phyloP scores from a whole-genome alignment of 1,140 invertebrate species.

The Protaetia brevitarsis region DNA sequence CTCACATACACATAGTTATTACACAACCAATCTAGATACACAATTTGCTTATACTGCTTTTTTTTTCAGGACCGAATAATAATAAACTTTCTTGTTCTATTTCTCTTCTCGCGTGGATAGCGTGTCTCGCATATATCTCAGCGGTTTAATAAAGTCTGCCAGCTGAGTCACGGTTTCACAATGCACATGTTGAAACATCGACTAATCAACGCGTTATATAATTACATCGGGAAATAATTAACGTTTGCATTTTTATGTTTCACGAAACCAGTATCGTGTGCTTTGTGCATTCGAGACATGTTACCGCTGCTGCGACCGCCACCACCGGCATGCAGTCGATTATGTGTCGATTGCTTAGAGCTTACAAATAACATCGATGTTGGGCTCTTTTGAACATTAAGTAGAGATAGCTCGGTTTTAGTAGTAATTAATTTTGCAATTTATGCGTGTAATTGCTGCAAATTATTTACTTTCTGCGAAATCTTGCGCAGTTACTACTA shows the following conservation, averaged over 20 bases:
- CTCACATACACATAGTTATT: not conserved
- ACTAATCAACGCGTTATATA: slow-evolving; percentile 30
- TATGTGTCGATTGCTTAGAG: too few species aligned
- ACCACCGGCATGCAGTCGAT: not conserved
- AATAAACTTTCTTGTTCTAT: slow-evolving; percentile 27
- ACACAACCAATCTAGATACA: not conserved
- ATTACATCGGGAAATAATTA: slow-evolving; percentile 30
- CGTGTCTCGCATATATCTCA: slow-evolving; percentile 10
- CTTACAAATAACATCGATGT: too few species aligned
- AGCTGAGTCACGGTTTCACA: slow-evolving; percentile 27
- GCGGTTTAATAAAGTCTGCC: slow-evolving; percentile 26
- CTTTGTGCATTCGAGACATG: not conserved
- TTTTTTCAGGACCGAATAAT: slow-evolving; percentile 18
- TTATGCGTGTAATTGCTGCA: too few species aligned
- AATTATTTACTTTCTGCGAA: too few species aligned
- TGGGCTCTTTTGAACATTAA: too few species aligned
- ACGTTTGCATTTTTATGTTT: slow-evolving; percentile 27
- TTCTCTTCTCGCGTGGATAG: slow-evolving; percentile 7
- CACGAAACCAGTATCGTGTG: slow-evolving; percentile 19
- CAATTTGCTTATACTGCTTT: not conserved
- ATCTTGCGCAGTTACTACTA: too few species aligned
- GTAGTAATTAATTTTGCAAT: too few species aligned
- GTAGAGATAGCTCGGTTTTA: too few species aligned
- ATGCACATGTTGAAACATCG: slow-evolving; percentile 27
- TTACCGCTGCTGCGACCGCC: not conserved